These are phyloP conservation scores for Auanema sp. DNA, from an alignment of 2,888 invertebrate species.

Conservation along the genomic window DNA sequence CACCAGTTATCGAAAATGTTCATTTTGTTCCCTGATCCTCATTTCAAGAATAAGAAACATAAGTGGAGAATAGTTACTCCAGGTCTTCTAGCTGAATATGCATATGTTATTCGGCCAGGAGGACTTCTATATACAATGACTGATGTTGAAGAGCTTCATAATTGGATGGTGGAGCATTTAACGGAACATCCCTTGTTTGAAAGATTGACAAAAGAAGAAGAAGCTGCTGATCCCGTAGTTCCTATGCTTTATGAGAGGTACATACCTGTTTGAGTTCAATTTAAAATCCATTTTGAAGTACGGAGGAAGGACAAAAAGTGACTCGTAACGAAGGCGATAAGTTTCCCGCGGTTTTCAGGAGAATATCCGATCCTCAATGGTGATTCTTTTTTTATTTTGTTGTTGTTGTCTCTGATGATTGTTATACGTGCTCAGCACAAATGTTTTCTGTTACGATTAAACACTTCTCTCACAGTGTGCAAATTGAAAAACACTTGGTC, in stretches of 20 bases:
- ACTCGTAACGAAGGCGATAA: conserved; percentile 90
- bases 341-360: conserved; percentile 75
- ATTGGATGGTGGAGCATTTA: conserved; percentile 95
- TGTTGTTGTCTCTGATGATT: conserved; percentile 19
- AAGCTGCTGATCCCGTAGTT: conserved; percentile 75
- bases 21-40: conserved; percentile 97
- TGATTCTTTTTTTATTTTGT: conserved; percentile 5
- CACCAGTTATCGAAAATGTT: conserved; percentile 82
- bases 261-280: background rate
- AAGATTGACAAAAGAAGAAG: conserved; percentile 29
- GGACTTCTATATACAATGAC: conserved; percentile 90
- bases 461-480: background rate
- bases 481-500: background rate
- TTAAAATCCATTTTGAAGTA: conserved; percentile 69
- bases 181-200: conserved; percentile 83
- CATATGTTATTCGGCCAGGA: conserved; percentile 83
- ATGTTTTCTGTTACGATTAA: conserved; percentile 1
- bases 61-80: conserved; percentile 98
- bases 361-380: conserved; percentile 72
- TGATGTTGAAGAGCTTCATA: conserved; percentile 92
- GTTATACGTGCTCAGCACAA: conserved; percentile 18
- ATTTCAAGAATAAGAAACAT: conserved; percentile 82
- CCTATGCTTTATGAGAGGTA: conserved; percentile 77
- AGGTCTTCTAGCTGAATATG: conserved; percentile 91
- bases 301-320: conserved; percentile 95